Conservation (phyloP, 2,888 invertebrate genomes). For the Brachyptera risi region DNA sequence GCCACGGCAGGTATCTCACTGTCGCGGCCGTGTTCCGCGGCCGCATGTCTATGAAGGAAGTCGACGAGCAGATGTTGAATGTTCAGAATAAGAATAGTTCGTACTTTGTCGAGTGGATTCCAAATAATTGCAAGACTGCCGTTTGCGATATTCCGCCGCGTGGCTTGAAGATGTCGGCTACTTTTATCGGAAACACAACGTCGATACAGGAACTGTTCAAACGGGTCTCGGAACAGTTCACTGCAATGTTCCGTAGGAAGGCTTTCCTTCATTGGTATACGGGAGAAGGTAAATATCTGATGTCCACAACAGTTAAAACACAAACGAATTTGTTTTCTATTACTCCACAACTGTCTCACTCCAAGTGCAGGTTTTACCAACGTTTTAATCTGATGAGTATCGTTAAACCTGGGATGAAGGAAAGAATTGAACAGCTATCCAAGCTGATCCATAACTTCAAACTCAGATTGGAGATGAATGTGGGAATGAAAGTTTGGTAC, state of each 20-base stretch:
- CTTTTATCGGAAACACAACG: constrained; percentile 83
- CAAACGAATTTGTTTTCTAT: too few species aligned
- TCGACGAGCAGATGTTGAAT: constrained; percentile 75
- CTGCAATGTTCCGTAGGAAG: constrained; percentile 52
- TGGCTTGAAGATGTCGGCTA: constrained; percentile 72
- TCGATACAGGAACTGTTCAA: constrained; percentile 87
- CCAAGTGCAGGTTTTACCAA: too few species aligned
- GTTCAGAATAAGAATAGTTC: constrained; percentile 76
- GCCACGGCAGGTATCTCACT: constrained; percentile 55
- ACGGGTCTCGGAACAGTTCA: constrained; percentile 69
- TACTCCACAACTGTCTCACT: too few species aligned
- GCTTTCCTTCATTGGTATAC: constrained; percentile 80
- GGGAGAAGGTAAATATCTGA: too few species aligned
- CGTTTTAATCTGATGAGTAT: too few species aligned
- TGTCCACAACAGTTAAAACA: too few species aligned
- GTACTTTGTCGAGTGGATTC: constrained; percentile 80
- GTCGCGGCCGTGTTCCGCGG: constrained; percentile 57
- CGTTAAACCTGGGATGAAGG: too few species aligned
- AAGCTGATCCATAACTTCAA: too few species aligned
- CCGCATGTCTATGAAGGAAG: constrained; percentile 61
- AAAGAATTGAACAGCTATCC: too few species aligned
- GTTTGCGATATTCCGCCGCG: constrained; percentile 75
- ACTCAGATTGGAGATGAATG: too few species aligned
- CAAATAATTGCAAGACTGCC: constrained; percentile 76
- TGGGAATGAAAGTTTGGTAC: too few species aligned